A percentile compares a stretch with the other conserved stretches of the same genome.
Conservation (phyloP, 2,797 vertebrate species). For the Rhinogobio ventralis region DNA sequence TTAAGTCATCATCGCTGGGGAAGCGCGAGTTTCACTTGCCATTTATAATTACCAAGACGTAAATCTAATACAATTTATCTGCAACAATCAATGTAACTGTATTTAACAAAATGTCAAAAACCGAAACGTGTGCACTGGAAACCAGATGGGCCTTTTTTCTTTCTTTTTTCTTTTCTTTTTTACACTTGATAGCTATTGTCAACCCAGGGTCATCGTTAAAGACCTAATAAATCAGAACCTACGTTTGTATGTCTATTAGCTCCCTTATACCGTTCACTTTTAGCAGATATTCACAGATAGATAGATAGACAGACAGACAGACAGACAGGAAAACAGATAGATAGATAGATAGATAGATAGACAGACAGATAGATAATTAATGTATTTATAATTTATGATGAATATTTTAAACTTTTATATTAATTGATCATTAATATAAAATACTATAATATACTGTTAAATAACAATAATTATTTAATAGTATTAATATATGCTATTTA, state of each 20-base stretch:
- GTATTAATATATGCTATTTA: no score
- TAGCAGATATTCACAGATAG: not conserved
- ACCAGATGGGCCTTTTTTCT: not conserved
- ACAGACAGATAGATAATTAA: no score
- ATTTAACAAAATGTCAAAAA: slow-evolving; percentile 22
- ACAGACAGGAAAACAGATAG: no score
- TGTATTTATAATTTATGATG: no score
- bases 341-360: no score
- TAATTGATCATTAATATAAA: not conserved
- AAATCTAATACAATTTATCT: slow-evolving; percentile 25
- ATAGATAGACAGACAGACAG: no score
- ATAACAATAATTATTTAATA: not conserved
- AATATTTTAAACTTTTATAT: not conserved
- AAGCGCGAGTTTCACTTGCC: slow-evolving; percentile 25
- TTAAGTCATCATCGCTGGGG: slow-evolving; percentile 56
- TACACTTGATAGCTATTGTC: not conserved
- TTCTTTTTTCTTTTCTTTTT: rapidly evolving
- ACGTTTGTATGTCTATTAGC: not conserved
- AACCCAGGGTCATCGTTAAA: not conserved
- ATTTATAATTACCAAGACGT: slow-evolving; percentile 51
- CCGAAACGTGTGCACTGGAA: not conserved
- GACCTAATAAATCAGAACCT: not conserved
- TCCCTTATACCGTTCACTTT: not conserved
- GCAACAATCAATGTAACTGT: not conserved
- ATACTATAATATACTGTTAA: no score